These are phyloP conservation scores for Gallinago media DNA, from an alignment of 2,113 vertebrate genomes.

Conservation along the genomic window DNA sequence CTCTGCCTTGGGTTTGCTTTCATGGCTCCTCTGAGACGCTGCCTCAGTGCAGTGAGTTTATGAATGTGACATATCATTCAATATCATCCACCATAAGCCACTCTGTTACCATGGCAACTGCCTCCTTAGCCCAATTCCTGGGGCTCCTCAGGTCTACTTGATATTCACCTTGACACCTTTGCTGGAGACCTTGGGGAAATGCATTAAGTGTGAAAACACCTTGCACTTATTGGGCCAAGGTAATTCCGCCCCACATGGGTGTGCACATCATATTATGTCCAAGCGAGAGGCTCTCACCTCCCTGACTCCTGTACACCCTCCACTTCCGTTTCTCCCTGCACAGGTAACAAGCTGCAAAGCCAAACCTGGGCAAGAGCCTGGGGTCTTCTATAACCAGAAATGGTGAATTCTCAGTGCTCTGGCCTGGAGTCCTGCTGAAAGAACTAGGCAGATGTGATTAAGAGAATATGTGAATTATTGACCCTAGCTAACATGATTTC, in stretches of 20 bases:
- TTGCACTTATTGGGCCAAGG: background rate
- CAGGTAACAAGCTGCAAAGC: background rate
- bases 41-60: background rate
- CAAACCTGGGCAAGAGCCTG: background rate
- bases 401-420: background rate
- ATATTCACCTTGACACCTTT: constrained; percentile 40
- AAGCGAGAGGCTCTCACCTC: background rate
- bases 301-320: accelerated
- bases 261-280: accelerated
- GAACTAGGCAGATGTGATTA: background rate
- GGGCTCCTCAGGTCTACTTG: constrained; percentile 12
- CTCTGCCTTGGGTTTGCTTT: background rate
- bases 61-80: constrained; percentile 47
- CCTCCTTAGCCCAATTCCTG: constrained; percentile 15
- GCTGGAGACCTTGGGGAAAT: background rate
- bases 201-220: background rate
- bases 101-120: constrained; percentile 44
- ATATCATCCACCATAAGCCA: background rate
- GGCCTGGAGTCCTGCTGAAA: background rate
- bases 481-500: background rate
- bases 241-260: background rate
- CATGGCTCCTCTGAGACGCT: background rate
- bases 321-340: background rate
- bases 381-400: background rate
- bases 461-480: background rate